Evolutionary conservation across 2,888 invertebrate species (phyloP), one percentile per base, ranked within the genome.

Genomic region (Torymus texanus): DNA sequence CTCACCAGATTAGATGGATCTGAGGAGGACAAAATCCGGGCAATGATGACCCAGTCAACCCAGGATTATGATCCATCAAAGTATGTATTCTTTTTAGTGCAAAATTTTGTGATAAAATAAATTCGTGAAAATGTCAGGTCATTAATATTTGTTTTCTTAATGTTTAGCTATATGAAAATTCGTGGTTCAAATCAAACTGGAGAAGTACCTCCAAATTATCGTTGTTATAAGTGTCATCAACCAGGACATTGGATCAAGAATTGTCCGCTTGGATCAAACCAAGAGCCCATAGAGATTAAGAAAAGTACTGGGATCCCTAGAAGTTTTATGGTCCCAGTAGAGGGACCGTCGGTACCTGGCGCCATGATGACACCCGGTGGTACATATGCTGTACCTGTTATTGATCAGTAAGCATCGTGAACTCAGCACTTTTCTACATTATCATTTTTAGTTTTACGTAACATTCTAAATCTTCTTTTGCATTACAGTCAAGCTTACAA

Each of bases 191-290:
- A 95, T 90, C 97, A 97, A 92, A 93, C 95, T 85, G 98, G 98
- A 50, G 94, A 95, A 85, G 97, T 98, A 24, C 98, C 98, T 75
- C 91, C 95, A n/a, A 95, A 94, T 88, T 99, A 99, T 91, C 93
- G 95, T 68, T 99, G 99, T 91, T 97, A 95, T 89, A 97, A 97
- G 90, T 99, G 99, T 91, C 95, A 97, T 86, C 95, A 97, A 90
- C 94, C 94, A 80, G 99, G 99, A 1, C 99, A 99, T 91, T 99
- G 97, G 97, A 98, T 98, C 84, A 97, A 97, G 90, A 97, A 98
- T 90, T 99, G 99, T 90, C 97, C 98, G 11, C 91, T 94, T 82
- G 93, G 93, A 68, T 91, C 92, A 79, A 92, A 91, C 82, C 91
- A 92, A 92, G 95, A 93, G 88, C 93, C 94, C 21, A 92, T 94